These are phyloP conservation scores for Oreochromis aureus DNA, from an alignment of 2,113 vertebrate genomes.

Conservation along the genomic window DNA sequence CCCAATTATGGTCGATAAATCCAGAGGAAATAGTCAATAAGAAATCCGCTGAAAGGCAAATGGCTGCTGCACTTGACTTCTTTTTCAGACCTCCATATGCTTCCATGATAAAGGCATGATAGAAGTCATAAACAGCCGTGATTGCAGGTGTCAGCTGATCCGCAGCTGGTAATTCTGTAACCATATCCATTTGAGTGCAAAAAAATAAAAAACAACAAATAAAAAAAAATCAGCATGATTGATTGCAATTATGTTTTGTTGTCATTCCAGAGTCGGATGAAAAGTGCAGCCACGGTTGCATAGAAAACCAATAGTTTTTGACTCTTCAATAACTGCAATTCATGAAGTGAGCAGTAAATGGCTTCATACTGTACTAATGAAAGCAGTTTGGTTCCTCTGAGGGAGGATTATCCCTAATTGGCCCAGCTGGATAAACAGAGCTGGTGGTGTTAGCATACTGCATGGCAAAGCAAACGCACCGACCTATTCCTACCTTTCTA, in stretches of 20 bases:
- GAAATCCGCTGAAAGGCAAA: conserved; percentile 2
- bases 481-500: background rate
- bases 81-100: background rate
- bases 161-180: conserved; percentile 25
- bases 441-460: conserved; percentile 23
- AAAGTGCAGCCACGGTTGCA: conserved; percentile 21
- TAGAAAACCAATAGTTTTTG: conserved; percentile 28
- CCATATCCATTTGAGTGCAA: conserved; percentile 1
- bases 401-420: conserved; percentile 57
- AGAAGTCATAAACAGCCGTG: conserved; percentile 11
- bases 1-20: conserved; percentile 26
- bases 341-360: conserved; percentile 36
- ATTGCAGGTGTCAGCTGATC: conserved; percentile 43
- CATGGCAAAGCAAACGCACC: conserved; percentile 7
- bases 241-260: conserved; percentile 36
- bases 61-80: background rate
- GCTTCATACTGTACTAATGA: conserved; percentile 40
- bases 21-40: conserved; percentile 27
- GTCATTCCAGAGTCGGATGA: conserved; percentile 31
- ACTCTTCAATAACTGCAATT: conserved; percentile 34
- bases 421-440: conserved; percentile 60
- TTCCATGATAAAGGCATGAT: conserved; percentile 1
- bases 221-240: background rate
- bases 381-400: conserved; percentile 52
- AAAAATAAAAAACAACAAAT: background rate